These are phyloP conservation scores for Polydrusus pterygomalis DNA, from an alignment of 2,888 invertebrate species.

Conservation along the genomic window DNA sequence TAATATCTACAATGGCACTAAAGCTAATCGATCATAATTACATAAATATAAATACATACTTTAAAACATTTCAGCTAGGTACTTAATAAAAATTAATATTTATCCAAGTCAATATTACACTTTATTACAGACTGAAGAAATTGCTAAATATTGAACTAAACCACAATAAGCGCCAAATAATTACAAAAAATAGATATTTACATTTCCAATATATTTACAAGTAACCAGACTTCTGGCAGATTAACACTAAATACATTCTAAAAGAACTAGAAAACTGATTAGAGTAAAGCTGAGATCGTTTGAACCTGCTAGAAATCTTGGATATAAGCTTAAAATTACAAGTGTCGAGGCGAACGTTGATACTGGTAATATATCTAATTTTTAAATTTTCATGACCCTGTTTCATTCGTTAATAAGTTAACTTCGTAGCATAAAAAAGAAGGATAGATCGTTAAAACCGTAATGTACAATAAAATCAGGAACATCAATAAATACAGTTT, in stretches of 20 bases:
- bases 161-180: conserved; percentile 25
- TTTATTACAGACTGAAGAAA: conserved; percentile 43
- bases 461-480: too few relatives aligned
- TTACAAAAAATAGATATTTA: conserved; percentile 42
- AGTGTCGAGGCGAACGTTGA: conserved; percentile 42
- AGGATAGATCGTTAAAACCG: too few relatives aligned
- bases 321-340: conserved; percentile 58
- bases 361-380: neutral
- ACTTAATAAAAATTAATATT: conserved; percentile 37
- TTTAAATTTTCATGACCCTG: neutral
- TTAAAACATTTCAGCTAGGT: conserved; percentile 53
- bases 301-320: conserved; percentile 61
- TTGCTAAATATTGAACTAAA: conserved; percentile 6
- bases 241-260: conserved; percentile 33
- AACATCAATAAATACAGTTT: too few relatives aligned
- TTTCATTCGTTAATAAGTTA: too few relatives aligned
- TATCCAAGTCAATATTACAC: conserved; percentile 39
- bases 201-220: conserved; percentile 47
- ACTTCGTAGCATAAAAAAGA: too few relatives aligned
- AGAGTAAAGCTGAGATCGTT: conserved; percentile 64
- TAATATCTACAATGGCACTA: conserved; percentile 67
- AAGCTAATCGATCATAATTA: conserved; percentile 54
- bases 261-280: conserved; percentile 49
- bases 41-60: conserved; percentile 60
- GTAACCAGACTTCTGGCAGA: conserved; percentile 41